Conservation (phyloP, 2,888 invertebrate genomes). For the Xestoiulus laeticollis region DNA sequence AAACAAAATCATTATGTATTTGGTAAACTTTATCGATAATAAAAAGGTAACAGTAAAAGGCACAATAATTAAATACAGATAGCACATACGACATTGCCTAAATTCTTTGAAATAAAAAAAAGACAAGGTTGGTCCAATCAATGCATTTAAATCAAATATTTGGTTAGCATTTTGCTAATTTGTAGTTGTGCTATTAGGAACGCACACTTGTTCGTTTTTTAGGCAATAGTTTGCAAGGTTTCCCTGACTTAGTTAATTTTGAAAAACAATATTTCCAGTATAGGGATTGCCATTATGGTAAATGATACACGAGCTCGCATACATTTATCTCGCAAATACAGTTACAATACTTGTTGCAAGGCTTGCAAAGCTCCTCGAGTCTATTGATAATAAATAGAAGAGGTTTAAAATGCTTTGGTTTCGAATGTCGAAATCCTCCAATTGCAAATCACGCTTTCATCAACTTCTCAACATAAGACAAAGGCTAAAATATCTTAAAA, state of each 20-base stretch:
- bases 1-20: background rate
- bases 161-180: background rate
- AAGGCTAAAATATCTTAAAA: background rate
- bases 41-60: constrained; percentile 20
- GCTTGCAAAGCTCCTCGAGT: too few species aligned
- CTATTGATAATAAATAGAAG: too few species aligned
- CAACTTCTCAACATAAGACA: background rate
- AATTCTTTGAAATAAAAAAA: background rate
- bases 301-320: background rate
- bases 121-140: constrained; percentile 26
- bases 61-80: background rate
- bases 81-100: background rate
- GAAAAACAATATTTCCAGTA: constrained; percentile 2
- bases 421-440: background rate
- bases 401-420: too few species aligned
- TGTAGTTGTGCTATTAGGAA: background rate
- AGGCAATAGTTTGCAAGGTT: background rate
- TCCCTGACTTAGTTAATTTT: constrained; percentile 8
- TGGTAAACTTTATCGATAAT: constrained; percentile 26
- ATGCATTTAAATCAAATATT: background rate
- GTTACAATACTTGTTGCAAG: too few species aligned
- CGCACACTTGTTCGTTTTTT: background rate
- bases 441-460: background rate
- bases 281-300: background rate
- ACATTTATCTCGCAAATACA: too few species aligned